A percentile compares a stretch with the other conserved stretches of the same genome.
Evolutionary conservation across 2,113 vertebrate species (phyloP).

Genomic region (Cervus canadensis): DNA sequence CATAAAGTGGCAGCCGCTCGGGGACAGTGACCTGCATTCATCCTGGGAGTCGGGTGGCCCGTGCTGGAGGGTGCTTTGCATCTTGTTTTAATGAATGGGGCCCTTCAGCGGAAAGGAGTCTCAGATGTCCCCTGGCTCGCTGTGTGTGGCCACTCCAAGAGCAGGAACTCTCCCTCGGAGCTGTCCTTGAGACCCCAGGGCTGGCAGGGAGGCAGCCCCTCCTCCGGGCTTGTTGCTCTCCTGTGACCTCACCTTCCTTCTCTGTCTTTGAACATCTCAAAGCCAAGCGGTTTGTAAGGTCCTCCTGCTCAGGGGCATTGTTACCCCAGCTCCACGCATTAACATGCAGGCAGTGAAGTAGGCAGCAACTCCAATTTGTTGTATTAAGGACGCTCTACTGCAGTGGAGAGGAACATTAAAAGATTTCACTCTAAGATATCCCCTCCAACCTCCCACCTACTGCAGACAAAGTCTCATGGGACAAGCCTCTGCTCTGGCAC

Average conservation of each 20-base stretch:
- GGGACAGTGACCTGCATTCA: neutral
- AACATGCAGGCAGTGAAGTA: constrained; percentile 64
- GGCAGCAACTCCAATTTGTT: constrained; percentile 60
- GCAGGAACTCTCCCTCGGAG: neutral
- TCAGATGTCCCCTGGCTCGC: neutral
- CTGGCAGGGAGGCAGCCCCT: neutral
- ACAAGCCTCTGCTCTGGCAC: neutral
- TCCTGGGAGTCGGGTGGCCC: no score
- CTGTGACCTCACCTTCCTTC: constrained; percentile 50
- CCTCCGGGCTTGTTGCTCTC: constrained; percentile 17
- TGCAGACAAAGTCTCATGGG: neutral
- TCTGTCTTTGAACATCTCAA: constrained; percentile 20
- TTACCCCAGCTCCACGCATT: constrained; percentile 44
- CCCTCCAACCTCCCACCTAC: neutral
- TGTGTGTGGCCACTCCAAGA: neutral
- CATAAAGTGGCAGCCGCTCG: no score
- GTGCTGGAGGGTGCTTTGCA: neutral
- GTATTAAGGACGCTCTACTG: constrained; percentile 9
- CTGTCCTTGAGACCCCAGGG: neutral
- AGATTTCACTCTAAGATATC: constrained; percentile 1
- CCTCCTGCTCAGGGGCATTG: neutral
- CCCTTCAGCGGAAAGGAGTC: neutral
- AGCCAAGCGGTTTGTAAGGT: constrained; percentile 63
- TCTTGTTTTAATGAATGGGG: neutral
- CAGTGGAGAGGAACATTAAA: constrained; percentile 60